Base-by-base conservation (phyloP, 2,113 vertebrate genomes). In the Grallaria varia region DNA sequence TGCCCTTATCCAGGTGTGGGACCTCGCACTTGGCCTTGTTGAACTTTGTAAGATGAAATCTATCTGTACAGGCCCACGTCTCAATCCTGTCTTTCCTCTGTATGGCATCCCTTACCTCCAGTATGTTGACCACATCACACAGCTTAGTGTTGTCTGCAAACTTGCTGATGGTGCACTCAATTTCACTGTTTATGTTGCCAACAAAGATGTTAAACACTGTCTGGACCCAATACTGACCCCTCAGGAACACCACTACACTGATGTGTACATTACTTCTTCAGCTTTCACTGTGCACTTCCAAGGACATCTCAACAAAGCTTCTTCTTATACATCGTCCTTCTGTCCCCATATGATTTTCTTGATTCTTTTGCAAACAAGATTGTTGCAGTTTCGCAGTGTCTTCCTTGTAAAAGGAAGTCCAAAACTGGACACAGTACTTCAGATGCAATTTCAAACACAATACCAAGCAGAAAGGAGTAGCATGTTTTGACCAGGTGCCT, bases 1-100 rank as follows among this genome's bases (percentile, higher is more conserved):
- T 53, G 11, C 7, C 16, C 40, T 22, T 20, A 68, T 40, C n/a
- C 17, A 55, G 0, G 0, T 18, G 5, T 20, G 40, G 9, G 2
- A 6, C 16, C 16, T 45, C 40, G 16, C 16, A 35, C 8, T 47
- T 76, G 20, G 13, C 20, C 21, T 20, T 53, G 11, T 8, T 76
- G 13, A 53, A n/a, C 53, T 47, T 82, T 28, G 25, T 40, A 31
- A 68, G 68, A 60, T 25, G 6, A 68, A 40, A 9, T 47, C 35
- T 28, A 15, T 76, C 27, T 68, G 24, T n/a, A 47, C 45, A 53
- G 28, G 4, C 39, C 23, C 39, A 22, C 6, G 9, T 19, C 10
- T 45, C 20, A 60, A 35, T 7, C 28, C 11, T 68, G 9, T 60
- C 62, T 20, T 40, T 8, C 39, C 9, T 53, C n/a, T 35, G 28